Evolutionary conservation across 2,888 invertebrate genomes (phyloP).

Genomic region (Onchidella celtica): DNA sequence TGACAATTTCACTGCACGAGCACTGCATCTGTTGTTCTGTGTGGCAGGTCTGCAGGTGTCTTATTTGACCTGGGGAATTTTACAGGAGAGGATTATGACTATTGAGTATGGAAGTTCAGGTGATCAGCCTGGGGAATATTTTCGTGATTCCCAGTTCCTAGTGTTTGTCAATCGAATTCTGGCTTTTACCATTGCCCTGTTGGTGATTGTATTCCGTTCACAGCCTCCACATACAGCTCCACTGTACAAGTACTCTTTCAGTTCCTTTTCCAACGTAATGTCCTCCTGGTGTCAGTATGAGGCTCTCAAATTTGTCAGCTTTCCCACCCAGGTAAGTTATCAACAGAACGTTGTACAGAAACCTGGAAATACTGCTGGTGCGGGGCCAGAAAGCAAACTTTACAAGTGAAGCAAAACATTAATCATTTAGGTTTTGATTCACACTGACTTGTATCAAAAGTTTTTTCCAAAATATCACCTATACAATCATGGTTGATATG

Average conservation of each 20-base stretch:
- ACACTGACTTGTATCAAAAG: too few relatives aligned
- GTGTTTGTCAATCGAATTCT: slow-evolving; percentile 96
- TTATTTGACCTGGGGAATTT: slow-evolving; percentile 96
- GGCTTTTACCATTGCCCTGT: slow-evolving; percentile 82
- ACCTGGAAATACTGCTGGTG: too few relatives aligned
- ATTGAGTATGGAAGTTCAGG: slow-evolving; percentile 77
- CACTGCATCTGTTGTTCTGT: slow-evolving; percentile 86
- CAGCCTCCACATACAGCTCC: slow-evolving; percentile 87
- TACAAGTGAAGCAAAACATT: too few relatives aligned
- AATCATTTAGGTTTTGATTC: too few relatives aligned
- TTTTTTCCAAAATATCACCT: too few relatives aligned
- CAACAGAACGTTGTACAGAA: too few relatives aligned
- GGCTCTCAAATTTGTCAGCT: slow-evolving; percentile 98
- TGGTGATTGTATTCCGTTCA: slow-evolving; percentile 61
- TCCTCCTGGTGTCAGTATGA: slow-evolving; percentile 99
- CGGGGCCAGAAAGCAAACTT: too few relatives aligned
- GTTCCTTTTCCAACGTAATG: slow-evolving; percentile 97
- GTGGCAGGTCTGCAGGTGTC: slow-evolving; percentile 93
- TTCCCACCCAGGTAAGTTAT: slow-evolving; percentile 89
- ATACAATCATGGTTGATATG: too few relatives aligned
- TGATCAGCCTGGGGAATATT: slow-evolving; percentile 82
- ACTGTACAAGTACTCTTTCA: slow-evolving; percentile 95
- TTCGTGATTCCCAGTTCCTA: slow-evolving; percentile 97
- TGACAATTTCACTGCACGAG: slow-evolving; percentile 51
- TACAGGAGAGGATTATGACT: slow-evolving; percentile 99